phyloP scores from a whole-genome alignment of 2,113 vertebrate genomes.

The Lamprotornis superbus region DNA sequence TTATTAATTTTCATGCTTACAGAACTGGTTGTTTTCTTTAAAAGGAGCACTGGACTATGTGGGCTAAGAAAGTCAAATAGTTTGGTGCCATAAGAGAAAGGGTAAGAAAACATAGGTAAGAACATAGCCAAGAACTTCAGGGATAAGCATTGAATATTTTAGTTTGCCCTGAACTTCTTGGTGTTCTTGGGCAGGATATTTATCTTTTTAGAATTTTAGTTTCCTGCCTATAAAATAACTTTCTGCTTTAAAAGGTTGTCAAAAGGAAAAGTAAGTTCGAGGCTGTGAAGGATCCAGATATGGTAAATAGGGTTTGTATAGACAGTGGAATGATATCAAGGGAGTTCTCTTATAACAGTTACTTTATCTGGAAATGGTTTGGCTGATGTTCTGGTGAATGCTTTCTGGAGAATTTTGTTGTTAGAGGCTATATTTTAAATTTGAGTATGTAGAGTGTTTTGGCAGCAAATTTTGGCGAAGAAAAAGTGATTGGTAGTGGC shows the following conservation, averaged over 20 bases:
- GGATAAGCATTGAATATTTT: background rate
- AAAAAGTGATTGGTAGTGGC: conserved; percentile 28
- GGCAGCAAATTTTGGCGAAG: conserved; percentile 11
- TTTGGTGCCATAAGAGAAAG: background rate
- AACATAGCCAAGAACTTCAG: background rate
- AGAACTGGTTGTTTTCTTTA: background rate
- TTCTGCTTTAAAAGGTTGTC: background rate
- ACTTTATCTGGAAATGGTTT: conserved; percentile 11
- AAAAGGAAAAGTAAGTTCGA: background rate
- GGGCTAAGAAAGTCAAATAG: background rate
- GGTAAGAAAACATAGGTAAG: background rate
- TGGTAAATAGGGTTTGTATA: background rate
- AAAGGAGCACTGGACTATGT: background rate
- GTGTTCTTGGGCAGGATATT: background rate
- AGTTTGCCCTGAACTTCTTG: background rate
- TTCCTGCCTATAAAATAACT: background rate
- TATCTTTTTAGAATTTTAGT: background rate
- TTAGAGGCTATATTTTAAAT: conserved; percentile 36
- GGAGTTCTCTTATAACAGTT: background rate
- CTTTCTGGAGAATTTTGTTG: conserved; percentile 23
- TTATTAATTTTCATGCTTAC: background rate
- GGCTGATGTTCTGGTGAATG: background rate
- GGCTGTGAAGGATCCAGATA: background rate
- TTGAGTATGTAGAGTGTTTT: conserved; percentile 5
- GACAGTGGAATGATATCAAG: background rate